Evolutionary conservation across 2,888 invertebrate genomes (phyloP), one percentile per base, ranked within the genome.

Genomic region (Aproaerema taeniolella): DNA sequence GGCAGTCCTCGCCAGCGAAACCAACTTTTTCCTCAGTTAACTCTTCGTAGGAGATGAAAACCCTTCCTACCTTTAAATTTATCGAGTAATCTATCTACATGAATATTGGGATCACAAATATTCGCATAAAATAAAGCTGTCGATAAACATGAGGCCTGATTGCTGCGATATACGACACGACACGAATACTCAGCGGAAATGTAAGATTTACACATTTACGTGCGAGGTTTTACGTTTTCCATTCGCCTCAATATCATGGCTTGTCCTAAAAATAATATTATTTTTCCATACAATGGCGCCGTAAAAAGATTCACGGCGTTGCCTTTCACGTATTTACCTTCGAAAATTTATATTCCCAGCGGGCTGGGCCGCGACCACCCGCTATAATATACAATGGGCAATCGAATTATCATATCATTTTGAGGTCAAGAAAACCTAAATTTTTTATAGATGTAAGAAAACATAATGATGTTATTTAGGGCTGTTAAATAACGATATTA

Each of bases 371-470:
- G 71, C 65, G 65, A 64, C 67, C 74, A 67, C 66, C 72, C 79
- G 69, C 69, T 67, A 72, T 75, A 70, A 74, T 70, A 73, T 70
- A 80, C 79, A 80, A 82, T 77, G 71, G 79, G 67, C 77, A 71
- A 75, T 75, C 71, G 75, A 74, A 82, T 83, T 83, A 81, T 79
- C 80, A 81, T 81, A 83, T 72, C 67, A 70, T 78, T 73, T 72
- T 60, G 50, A 42, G 61, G 52, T 52, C 49, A 55, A 49, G 58
- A 56, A 58, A 67, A 67, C 60, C 58, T 60, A 49, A 52, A 47
- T n/a, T n/a, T n/a, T n/a, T n/a, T n/a, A n/a, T n/a, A n/a, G n/a
- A n/a, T n/a, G n/a, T n/a, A n/a, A n/a, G n/a, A n/a, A n/a, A n/a
- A n/a, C n/a, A n/a, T n/a, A n/a, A n/a, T n/a, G n/a, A n/a, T n/a